Evolutionary conservation across 2,888 invertebrate species (phyloP).

Genomic region (Leptinotarsa peninsularis): DNA sequence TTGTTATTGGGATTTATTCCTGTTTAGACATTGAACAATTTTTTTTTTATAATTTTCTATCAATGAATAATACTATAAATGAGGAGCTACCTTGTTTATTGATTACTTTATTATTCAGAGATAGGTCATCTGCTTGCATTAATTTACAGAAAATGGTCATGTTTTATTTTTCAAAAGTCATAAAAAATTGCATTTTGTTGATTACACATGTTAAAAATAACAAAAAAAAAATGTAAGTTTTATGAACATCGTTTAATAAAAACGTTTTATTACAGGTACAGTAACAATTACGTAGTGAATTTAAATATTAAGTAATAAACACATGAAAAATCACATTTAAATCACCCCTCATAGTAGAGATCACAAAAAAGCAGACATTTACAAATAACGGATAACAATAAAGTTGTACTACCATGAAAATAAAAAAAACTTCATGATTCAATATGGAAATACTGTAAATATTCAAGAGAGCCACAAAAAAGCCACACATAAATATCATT

Average conservation of each 20-base stretch:
- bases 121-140: no score
- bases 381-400: constrained; percentile 19
- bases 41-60: no score
- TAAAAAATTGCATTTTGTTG: no score
- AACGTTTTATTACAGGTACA: constrained; percentile 34
- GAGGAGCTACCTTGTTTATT: no score
- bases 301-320: constrained; percentile 31
- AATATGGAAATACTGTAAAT: not conserved
- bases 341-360: constrained; percentile 20
- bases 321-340: constrained; percentile 26
- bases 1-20: no score
- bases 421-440: not conserved
- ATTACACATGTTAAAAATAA: no score
- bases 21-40: no score
- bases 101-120: no score
- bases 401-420: constrained; percentile 1
- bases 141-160: no score
- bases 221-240: not conserved
- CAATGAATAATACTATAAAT: no score
- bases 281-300: constrained; percentile 27
- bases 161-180: no score
- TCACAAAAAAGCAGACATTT: constrained; percentile 21
- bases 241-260: constrained; percentile 28
- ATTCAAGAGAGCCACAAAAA: constrained; percentile 6
- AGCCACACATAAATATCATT: not conserved